These are phyloP conservation scores for Pao palembangensis DNA, from an alignment of 2,113 vertebrate genomes.

Conservation along the genomic window DNA sequence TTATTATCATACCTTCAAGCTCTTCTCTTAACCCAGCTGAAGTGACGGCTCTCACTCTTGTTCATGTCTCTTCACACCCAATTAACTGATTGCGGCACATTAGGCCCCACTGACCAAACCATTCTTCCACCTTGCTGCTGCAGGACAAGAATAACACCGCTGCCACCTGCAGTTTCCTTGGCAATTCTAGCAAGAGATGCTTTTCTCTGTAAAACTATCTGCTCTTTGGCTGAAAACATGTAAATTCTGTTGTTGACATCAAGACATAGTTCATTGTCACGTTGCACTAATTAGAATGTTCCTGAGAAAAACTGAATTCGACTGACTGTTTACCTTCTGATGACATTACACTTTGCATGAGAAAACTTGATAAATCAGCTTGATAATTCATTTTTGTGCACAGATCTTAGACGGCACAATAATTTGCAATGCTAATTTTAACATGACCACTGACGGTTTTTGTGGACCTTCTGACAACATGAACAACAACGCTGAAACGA, in stretches of 20 bases:
- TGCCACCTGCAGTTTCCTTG: slow-evolving; percentile 58
- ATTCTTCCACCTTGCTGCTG: slow-evolving; percentile 37
- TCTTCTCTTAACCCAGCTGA: slow-evolving; percentile 37
- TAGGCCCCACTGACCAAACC: slow-evolving; percentile 54
- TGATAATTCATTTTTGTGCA: too few relatives aligned
- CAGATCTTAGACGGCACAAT: neutral
- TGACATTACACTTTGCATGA: too few relatives aligned
- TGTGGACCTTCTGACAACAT: too few relatives aligned
- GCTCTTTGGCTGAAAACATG: too few relatives aligned
- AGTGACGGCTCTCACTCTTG: slow-evolving; percentile 51
- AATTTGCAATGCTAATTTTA: neutral
- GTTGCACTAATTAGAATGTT: too few relatives aligned
- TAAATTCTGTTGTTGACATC: too few relatives aligned
- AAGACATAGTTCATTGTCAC: too few relatives aligned
- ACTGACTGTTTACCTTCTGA: too few relatives aligned
- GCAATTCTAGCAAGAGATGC: slow-evolving; percentile 43
- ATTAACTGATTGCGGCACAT: slow-evolving; percentile 63
- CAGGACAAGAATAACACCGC: slow-evolving; percentile 57
- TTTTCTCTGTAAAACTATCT: neutral
- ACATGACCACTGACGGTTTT: neutral
- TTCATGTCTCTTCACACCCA: slow-evolving; percentile 70
- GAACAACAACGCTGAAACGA: too few relatives aligned
- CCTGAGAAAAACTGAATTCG: too few relatives aligned
- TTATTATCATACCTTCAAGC: slow-evolving; percentile 54
- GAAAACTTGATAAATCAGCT: too few relatives aligned